Evolutionary conservation across 1,140 invertebrate species (phyloP).

Genomic region (Acromyrmex echinatior): DNA sequence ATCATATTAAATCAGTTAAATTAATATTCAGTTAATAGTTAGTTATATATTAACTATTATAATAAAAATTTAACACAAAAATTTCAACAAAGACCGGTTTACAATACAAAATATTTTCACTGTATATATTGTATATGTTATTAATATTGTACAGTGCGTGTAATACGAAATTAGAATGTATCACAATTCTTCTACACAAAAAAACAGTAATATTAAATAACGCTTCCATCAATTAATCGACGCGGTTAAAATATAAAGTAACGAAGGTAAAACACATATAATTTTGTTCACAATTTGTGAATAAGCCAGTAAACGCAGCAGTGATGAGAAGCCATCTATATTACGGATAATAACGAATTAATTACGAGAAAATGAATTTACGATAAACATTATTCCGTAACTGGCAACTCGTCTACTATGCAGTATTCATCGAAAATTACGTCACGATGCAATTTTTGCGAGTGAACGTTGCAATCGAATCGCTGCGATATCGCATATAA

Average conservation of each 20-base stretch:
- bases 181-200: not conserved
- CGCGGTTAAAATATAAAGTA: conserved; percentile 27
- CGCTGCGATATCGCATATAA: not conserved
- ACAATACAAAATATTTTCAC: no score
- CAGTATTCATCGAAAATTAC: conserved; percentile 16
- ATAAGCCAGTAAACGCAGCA: not conserved
- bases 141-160: no score
- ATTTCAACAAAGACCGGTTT: no score
- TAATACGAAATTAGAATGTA: not conserved
- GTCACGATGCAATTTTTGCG: conserved; percentile 23
- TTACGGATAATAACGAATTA: conserved; percentile 45
- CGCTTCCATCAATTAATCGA: conserved; percentile 33
- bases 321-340: conserved; percentile 29
- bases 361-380: conserved; percentile 37
- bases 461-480: not conserved
- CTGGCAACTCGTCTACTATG: conserved; percentile 18
- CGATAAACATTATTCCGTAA: conserved; percentile 42
- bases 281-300: conserved; percentile 16
- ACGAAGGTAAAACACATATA: not conserved
- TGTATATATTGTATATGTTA: no score
- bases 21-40: no score
- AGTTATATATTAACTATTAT: no score
- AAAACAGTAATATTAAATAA: conserved; percentile 29
- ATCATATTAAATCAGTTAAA: no score
- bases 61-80: no score